These are phyloP conservation scores for Danaus plexippus DNA, from an alignment of 1,140 invertebrate species.

Conservation along the genomic window DNA sequence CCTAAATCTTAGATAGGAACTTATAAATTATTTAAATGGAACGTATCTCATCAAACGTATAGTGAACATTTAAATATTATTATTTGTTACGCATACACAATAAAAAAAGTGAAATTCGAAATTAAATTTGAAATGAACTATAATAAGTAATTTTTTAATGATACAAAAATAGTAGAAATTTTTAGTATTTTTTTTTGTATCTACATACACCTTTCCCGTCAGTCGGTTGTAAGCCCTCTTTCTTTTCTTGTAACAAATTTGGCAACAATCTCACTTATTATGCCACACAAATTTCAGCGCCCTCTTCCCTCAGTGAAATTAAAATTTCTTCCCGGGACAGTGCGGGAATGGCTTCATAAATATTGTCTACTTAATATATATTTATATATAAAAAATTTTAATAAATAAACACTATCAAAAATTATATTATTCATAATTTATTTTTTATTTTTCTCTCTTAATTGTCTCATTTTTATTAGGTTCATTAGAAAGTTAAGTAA, in stretches of 20 bases:
- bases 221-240: constrained; percentile 53
- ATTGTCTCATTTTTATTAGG: too few species aligned
- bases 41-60: too few species aligned
- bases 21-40: too few species aligned
- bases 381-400: too few species aligned
- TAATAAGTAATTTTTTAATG: not conserved
- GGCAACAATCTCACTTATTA: constrained; percentile 72
- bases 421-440: too few species aligned
- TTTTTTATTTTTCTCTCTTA: too few species aligned
- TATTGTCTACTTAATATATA: constrained; percentile 46
- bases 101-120: too few species aligned
- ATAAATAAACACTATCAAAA: too few species aligned
- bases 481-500: too few species aligned
- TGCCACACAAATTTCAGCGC: constrained; percentile 69
- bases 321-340: constrained; percentile 63
- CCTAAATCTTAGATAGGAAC: too few species aligned
- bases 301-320: constrained; percentile 62
- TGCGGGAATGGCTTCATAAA: constrained; percentile 64
- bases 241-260: constrained; percentile 72
- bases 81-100: too few species aligned
- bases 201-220: constrained; percentile 28
- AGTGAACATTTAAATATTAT: too few species aligned
- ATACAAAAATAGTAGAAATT: not conserved
- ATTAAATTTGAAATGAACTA: not conserved
- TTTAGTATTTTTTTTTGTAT: constrained; percentile 9